Percentiles rank a stretch among this genome's conserved stretches.
Evolutionary conservation across 2,888 invertebrate species (phyloP).

Genomic region (Nomada hirtipes): DNA sequence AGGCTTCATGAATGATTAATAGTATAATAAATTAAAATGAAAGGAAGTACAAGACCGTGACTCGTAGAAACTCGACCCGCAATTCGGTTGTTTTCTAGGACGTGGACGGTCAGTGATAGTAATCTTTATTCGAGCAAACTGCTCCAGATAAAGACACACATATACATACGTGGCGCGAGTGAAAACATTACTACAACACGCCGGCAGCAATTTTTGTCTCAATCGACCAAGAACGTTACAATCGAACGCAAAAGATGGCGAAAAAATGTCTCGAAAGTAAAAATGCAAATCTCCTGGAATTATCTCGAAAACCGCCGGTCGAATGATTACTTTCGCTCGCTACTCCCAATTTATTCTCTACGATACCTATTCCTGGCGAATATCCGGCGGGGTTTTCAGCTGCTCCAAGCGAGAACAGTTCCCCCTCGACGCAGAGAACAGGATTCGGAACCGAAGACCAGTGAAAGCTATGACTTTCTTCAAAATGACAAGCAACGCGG

Average conservation of each 20-base stretch:
- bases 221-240: slow-evolving; percentile 5
- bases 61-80: slow-evolving; percentile 58
- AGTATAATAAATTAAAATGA: slow-evolving; percentile 52
- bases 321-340: slow-evolving; percentile 39
- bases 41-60: slow-evolving; percentile 56
- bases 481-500: slow-evolving; percentile 38
- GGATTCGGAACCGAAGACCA: slow-evolving; percentile 41
- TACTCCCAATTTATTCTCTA: neutral
- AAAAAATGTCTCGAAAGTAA: slow-evolving; percentile 19
- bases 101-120: slow-evolving; percentile 39
- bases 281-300: slow-evolving; percentile 3
- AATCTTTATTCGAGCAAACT: slow-evolving; percentile 37
- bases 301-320: neutral
- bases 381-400: slow-evolving; percentile 31
- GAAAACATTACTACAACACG: neutral
- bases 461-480: slow-evolving; percentile 71
- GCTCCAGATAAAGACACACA: slow-evolving; percentile 29
- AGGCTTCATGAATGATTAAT: slow-evolving; percentile 63
- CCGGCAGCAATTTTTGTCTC: neutral
- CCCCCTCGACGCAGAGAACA: slow-evolving; percentile 20
- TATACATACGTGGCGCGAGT: neutral
- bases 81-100: slow-evolving; percentile 47
- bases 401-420: slow-evolving; percentile 38
- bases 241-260: neutral
- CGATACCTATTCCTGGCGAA: slow-evolving; percentile 9